phyloP scores from a whole-genome alignment of 2,113 vertebrate genomes.

The Phaethornis superciliosus region DNA sequence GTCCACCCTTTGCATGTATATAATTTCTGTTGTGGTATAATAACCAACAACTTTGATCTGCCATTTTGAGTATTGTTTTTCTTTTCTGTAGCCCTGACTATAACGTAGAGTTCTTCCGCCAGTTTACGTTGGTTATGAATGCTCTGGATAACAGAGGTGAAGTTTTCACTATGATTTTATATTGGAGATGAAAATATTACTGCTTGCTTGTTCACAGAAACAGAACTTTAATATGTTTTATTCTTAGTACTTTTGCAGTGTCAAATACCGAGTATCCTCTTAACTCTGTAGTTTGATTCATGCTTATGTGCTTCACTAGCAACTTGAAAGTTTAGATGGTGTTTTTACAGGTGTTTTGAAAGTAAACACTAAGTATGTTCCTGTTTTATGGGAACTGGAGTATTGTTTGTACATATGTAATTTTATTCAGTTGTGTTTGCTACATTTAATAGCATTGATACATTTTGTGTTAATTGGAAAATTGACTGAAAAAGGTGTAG shows the following conservation, averaged over 20 bases:
- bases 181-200: background rate
- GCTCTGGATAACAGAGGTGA: slow-evolving; percentile 98
- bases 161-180: slow-evolving; percentile 1
- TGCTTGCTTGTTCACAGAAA: background rate
- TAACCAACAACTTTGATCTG: background rate
- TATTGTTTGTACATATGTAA: background rate
- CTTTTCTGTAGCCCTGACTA: slow-evolving; percentile 89
- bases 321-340: background rate
- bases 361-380: background rate
- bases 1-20: background rate
- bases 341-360: background rate
- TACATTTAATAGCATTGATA: fast-evolving
- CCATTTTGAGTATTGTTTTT: slow-evolving; percentile 49
- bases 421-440: background rate
- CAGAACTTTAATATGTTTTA: background rate
- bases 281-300: background rate
- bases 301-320: background rate
- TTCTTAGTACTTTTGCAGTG: background rate
- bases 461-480: background rate
- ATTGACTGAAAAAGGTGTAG: background rate
- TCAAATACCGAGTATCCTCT: background rate
- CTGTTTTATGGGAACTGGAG: background rate
- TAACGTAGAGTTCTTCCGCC: slow-evolving; percentile 96
- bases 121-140: slow-evolving; percentile 97
- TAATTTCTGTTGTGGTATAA: background rate